Conservation (phyloP, 2,797 vertebrate species). For the Poecilia velifera region DNA sequence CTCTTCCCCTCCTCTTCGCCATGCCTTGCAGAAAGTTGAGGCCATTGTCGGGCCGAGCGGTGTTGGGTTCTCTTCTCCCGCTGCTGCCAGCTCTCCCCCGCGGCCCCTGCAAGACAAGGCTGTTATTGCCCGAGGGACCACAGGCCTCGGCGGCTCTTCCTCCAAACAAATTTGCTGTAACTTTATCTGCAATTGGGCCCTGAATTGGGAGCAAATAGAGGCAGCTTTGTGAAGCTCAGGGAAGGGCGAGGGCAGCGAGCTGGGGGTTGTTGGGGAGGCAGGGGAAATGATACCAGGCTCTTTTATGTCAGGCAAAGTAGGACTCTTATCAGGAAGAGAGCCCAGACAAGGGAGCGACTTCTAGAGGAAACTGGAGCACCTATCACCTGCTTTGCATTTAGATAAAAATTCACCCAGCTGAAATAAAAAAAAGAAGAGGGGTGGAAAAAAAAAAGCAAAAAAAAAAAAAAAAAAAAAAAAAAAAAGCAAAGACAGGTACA, state of each 20-base stretch:
- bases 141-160: slow-evolving; percentile 93
- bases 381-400: slow-evolving; percentile 90
- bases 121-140: slow-evolving; percentile 91
- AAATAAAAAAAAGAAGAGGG: slow-evolving; percentile 64
- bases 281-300: slow-evolving; percentile 86
- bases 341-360: slow-evolving; percentile 88
- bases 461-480: not conserved
- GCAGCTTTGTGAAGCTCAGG: slow-evolving; percentile 87
- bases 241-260: slow-evolving; percentile 82
- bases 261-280: slow-evolving; percentile 79
- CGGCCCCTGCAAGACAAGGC: slow-evolving; percentile 86
- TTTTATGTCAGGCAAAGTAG: slow-evolving; percentile 89
- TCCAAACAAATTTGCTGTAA: slow-evolving; percentile 99
- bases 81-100: slow-evolving; percentile 78
- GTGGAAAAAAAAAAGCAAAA: slow-evolving; percentile 1
- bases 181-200: slow-evolving; percentile 98
- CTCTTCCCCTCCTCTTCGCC: slow-evolving; percentile 23
- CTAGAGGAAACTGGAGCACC: slow-evolving; percentile 84
- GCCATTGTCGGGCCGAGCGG: slow-evolving; percentile 85
- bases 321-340: slow-evolving; percentile 87
- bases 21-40: slow-evolving; percentile 82
- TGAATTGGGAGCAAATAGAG: slow-evolving; percentile 93
- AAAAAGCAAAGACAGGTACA: slow-evolving; percentile 71
- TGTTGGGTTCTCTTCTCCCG: slow-evolving; percentile 85
- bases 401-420: slow-evolving; percentile 83